Percentiles rank a stretch among this genome's conserved stretches.
Evolutionary conservation across 1,140 invertebrate species (phyloP).

Genomic region (Whitmania pigra): DNA sequence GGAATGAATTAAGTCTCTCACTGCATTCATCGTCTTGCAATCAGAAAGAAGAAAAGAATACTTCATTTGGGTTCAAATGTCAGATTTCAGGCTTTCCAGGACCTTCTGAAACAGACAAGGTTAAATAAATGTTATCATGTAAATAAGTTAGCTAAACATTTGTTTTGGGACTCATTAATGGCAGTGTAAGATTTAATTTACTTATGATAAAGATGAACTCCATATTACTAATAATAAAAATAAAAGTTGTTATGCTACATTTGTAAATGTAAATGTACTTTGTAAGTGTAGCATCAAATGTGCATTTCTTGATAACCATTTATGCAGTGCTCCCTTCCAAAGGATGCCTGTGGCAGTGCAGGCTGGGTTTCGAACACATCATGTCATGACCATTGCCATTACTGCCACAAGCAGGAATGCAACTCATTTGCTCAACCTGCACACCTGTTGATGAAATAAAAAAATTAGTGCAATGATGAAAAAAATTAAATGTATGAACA

Average conservation of each 20-base stretch:
- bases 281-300: no score
- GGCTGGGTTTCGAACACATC: no score
- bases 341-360: no score
- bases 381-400: no score
- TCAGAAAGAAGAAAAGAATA: conserved; percentile 72
- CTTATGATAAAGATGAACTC: neutral
- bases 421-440: no score
- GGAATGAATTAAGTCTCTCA: conserved; percentile 84
- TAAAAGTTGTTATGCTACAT: no score
- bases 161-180: neutral
- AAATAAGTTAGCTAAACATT: conserved; percentile 18
- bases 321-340: no score
- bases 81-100: conserved; percentile 32
- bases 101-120: conserved; percentile 16
- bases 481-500: neutral
- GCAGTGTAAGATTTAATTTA: neutral
- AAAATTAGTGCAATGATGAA: no score
- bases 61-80: conserved; percentile 79
- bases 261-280: no score
- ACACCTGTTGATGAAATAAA: no score
- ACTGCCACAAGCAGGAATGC: no score
- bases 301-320: no score
- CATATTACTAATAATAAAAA: neutral
- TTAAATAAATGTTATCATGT: conserved; percentile 11
- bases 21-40: conserved; percentile 89